These are phyloP conservation scores for Drosophila pseudotakahashii DNA, from an alignment of 2,888 invertebrate genomes.

Conservation along the genomic window DNA sequence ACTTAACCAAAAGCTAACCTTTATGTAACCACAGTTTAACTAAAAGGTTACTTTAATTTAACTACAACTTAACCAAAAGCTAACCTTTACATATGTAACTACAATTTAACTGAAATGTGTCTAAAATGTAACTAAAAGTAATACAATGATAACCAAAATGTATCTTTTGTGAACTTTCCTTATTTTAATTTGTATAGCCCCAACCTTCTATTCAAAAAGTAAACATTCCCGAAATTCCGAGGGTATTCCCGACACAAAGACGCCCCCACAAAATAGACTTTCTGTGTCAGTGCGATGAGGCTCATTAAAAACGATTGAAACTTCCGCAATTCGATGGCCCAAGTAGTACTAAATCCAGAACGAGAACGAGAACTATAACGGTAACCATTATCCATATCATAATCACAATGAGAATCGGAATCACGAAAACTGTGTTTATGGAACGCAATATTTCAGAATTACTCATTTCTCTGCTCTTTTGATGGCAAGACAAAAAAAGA, in stretches of 20 bases:
- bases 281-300: conserved; percentile 19
- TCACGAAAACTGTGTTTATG: not conserved
- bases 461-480: conserved; percentile 49
- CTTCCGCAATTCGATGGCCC: conserved; percentile 55
- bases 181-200: not conserved
- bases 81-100: not conserved
- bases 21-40: not conserved
- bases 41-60: not conserved
- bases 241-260: conserved; percentile 2
- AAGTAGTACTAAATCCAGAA: not conserved
- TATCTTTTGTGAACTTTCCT: not conserved
- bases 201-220: not conserved
- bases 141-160: not conserved
- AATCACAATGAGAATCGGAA: not conserved
- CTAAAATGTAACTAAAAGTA: not conserved
- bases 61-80: not conserved
- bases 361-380: not conserved
- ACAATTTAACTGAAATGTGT: not conserved
- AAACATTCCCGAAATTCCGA: not conserved
- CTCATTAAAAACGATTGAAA: conserved; percentile 74
- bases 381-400: conserved; percentile 4
- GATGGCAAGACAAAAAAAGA: conserved; percentile 14
- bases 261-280: not conserved
- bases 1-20: no score
- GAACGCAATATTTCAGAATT: conserved; percentile 7